Conservation (phyloP, 1,140 invertebrate species). For the Philopotamus ludificatus region DNA sequence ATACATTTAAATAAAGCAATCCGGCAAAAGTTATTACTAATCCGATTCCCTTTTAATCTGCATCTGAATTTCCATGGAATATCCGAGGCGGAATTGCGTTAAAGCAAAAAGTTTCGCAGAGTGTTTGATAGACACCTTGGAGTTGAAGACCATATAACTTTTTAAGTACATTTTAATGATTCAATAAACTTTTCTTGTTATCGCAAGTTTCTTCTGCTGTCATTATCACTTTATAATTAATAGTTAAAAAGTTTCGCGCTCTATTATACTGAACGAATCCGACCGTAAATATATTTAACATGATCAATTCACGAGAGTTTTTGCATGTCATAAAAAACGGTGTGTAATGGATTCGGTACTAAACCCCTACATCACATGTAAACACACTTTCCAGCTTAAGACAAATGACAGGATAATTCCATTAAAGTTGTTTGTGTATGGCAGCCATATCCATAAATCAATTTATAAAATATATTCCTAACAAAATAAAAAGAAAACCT, state of each 20-base stretch:
- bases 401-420: conserved; percentile 24
- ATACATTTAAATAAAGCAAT: too few relatives aligned
- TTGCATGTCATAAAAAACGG: too few relatives aligned
- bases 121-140: conserved; percentile 1
- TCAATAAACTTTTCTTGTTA: neutral
- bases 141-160: conserved; percentile 1
- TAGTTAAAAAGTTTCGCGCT: too few relatives aligned
- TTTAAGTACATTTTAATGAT: conserved; percentile 2
- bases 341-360: too few relatives aligned
- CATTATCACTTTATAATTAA: neutral
- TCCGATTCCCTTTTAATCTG: too few relatives aligned
- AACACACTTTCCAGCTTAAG: conserved; percentile 18
- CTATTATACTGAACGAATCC: too few relatives aligned
- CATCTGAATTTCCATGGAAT: neutral
- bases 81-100: neutral
- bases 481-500: too few relatives aligned
- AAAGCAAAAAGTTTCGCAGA: neutral
- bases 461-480: too few relatives aligned
- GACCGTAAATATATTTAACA: too few relatives aligned
- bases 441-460: conserved; percentile 4
- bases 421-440: neutral
- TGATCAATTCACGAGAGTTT: too few relatives aligned
- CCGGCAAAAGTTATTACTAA: too few relatives aligned
- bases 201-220: neutral
- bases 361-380: conserved; percentile 17